phyloP scores from a whole-genome alignment of 92 coral and sea anemone genomes.

The Epizoanthus rinbou region DNA sequence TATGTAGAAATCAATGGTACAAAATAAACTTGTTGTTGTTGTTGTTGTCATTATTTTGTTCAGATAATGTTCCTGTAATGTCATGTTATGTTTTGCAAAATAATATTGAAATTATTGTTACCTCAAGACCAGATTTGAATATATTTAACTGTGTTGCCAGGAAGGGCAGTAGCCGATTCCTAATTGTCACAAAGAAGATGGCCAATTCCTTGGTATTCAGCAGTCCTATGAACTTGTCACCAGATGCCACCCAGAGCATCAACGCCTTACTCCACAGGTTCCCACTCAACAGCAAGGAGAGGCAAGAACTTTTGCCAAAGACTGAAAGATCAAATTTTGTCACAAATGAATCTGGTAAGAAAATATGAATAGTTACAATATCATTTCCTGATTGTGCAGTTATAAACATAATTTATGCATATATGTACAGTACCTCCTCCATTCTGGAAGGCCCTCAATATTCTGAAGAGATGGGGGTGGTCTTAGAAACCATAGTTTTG shows the following conservation, averaged over 20 bases:
- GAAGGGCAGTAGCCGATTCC: slow-evolving; percentile 80
- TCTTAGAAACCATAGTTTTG: too few species aligned
- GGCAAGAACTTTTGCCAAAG: slow-evolving; percentile 84
- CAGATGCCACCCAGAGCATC: slow-evolving; percentile 67
- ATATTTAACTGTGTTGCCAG: slow-evolving; percentile 27
- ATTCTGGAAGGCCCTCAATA: too few species aligned
- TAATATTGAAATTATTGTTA: too few species aligned
- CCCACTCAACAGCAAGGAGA: slow-evolving; percentile 86
- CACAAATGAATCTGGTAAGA: slow-evolving; percentile 49
- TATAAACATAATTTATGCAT: too few species aligned
- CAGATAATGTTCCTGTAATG: too few species aligned
- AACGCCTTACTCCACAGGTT: slow-evolving; percentile 77
- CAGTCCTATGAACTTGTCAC: slow-evolving; percentile 69
- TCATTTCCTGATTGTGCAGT: too few species aligned
- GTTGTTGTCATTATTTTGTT: neutral
- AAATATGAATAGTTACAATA: neutral
- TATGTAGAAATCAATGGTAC: neutral
- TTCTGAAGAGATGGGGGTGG: too few species aligned
- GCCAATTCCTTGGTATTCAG: slow-evolving; percentile 54
- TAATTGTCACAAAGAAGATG: slow-evolving; percentile 74
- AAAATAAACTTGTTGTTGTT: too few species aligned
- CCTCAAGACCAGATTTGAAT: too few species aligned
- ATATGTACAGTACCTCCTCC: too few species aligned
- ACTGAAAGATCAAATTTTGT: slow-evolving; percentile 68
- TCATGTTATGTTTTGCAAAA: too few species aligned